Percentiles rank a stretch among this genome's conserved stretches.
phyloP scores from a whole-genome alignment of 2,888 invertebrate genomes.

The Aelia acuminata region DNA sequence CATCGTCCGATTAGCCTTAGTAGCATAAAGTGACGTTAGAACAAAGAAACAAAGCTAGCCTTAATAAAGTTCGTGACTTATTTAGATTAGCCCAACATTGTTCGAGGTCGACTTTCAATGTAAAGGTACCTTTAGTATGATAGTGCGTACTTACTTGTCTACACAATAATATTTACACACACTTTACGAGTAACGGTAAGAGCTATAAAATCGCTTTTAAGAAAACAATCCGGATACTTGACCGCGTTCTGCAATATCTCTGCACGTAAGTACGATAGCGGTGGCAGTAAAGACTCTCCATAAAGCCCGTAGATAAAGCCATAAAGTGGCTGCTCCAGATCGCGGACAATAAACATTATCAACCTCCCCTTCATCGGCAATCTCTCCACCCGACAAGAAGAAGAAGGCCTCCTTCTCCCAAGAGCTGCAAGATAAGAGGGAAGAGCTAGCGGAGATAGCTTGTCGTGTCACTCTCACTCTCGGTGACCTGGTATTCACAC shows the following conservation, averaged over 20 bases:
- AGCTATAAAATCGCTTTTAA: neutral
- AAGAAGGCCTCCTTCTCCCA: neutral
- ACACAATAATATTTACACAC: too few relatives aligned
- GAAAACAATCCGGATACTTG: neutral
- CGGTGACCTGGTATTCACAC: slow-evolving; percentile 7
- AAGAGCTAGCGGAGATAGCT: neutral
- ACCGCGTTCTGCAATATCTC: neutral
- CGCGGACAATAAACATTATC: slow-evolving; percentile 14
- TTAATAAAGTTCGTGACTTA: too few relatives aligned
- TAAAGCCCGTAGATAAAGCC: neutral
- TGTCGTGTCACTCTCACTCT: slow-evolving; percentile 5
- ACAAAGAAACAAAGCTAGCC: too few relatives aligned
- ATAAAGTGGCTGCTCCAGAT: neutral
- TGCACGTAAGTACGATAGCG: neutral
- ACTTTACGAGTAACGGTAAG: neutral
- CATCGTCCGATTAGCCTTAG: too few relatives aligned
- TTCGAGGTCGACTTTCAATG: too few relatives aligned
- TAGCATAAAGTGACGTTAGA: too few relatives aligned
- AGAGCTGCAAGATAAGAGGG: too few relatives aligned
- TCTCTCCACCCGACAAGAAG: neutral
- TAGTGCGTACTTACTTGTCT: too few relatives aligned
- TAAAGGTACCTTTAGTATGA: too few relatives aligned
- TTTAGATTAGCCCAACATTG: too few relatives aligned
- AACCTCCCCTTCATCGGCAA: neutral
- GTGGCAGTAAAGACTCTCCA: neutral